These are phyloP conservation scores for Noctilio leporinus DNA, from an alignment of 2,113 vertebrate genomes.

Conservation along the genomic window DNA sequence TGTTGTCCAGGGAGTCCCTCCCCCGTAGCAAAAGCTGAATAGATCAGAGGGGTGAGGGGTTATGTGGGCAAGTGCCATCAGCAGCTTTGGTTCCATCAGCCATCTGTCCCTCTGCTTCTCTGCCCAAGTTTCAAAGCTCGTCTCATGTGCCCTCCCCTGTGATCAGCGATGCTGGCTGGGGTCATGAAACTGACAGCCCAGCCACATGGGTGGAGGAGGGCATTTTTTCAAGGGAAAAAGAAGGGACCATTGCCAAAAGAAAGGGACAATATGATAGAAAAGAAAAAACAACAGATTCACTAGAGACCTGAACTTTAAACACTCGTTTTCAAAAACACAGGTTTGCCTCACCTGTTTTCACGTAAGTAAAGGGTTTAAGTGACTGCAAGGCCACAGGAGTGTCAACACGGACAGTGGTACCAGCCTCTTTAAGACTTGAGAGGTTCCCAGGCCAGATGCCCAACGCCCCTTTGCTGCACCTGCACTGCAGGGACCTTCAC, in stretches of 20 bases:
- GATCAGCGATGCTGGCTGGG: not conserved
- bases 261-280: not conserved
- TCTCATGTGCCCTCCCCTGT: not conserved
- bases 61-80: not conserved
- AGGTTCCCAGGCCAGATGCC: not conserved
- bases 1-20: constrained; percentile 72
- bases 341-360: not conserved
- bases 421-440: no score
- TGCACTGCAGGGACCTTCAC: rapidly evolving
- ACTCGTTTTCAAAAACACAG: not conserved
- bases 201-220: not conserved
- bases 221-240: not conserved
- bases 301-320: not conserved
- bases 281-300: not conserved
- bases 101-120: not conserved
- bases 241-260: not conserved
- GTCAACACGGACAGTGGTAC: rapidly evolving
- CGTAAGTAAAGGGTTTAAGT: not conserved
- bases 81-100: not conserved
- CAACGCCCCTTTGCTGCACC: not conserved
- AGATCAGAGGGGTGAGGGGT: not conserved
- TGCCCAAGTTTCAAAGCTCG: not conserved
- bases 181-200: not conserved
- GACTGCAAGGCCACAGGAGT: not conserved
- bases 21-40: constrained; percentile 63